Percentiles rank a stretch among this genome's conserved stretches.
phyloP scores from a whole-genome alignment of 2,888 invertebrate species.

The Zaprionus bogoriensis region DNA sequence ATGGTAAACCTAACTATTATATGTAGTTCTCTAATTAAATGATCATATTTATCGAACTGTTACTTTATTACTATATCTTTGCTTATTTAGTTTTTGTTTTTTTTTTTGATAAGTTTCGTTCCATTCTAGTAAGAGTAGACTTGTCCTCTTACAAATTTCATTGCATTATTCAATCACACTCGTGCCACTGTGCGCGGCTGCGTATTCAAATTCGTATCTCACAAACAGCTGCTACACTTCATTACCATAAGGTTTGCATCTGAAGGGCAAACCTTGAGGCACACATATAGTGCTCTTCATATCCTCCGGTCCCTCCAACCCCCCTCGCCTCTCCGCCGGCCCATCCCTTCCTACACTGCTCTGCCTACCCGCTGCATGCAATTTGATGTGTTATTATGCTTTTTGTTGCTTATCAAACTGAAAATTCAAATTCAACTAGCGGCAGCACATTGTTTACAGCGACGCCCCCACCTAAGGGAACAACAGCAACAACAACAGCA shows the following conservation, averaged over 20 bases:
- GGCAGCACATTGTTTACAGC: slow-evolving; percentile 69
- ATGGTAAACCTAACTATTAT: no score
- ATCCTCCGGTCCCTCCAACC: slow-evolving; percentile 23
- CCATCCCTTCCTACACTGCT: slow-evolving; percentile 1
- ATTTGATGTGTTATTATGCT: slow-evolving; percentile 76
- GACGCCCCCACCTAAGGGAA: slow-evolving; percentile 58
- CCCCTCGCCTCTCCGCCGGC: not conserved
- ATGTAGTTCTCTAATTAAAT: no score
- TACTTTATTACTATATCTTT: no score
- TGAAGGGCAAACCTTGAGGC: slow-evolving; percentile 48
- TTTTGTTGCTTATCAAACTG: slow-evolving; percentile 77
- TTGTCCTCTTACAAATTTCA: no score
- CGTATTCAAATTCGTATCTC: slow-evolving; percentile 62
- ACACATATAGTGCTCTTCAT: slow-evolving; percentile 24
- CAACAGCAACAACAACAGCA: slow-evolving; percentile 32
- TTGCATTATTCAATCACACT: no score
- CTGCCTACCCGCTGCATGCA: slow-evolving; percentile 34
- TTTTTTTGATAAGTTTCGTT: no score
- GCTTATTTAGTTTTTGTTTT: no score
- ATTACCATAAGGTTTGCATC: slow-evolving; percentile 72
- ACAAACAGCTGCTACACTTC: slow-evolving; percentile 76
- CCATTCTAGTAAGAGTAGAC: no score
- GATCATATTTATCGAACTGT: no score
- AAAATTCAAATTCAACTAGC: slow-evolving; percentile 75
- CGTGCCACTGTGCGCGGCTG: slow-evolving; percentile 38